These are phyloP conservation scores for Nesometra sesokonis DNA, from an alignment of 35 echinoderm and acorn worm species.

Conservation along the genomic window DNA sequence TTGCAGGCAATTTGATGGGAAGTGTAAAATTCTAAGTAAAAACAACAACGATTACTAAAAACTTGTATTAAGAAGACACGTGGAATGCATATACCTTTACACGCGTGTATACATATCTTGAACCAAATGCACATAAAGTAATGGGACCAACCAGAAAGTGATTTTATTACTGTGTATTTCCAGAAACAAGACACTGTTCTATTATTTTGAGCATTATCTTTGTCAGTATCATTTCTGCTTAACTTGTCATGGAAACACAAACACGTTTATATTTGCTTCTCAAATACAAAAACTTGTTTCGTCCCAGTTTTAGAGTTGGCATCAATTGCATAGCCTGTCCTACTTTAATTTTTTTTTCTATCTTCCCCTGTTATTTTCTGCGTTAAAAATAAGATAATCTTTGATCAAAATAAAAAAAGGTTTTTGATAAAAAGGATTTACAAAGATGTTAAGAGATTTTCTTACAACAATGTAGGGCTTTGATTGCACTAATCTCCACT, in stretches of 20 bases:
- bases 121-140: neutral
- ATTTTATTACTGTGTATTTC: neutral
- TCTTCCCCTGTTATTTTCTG: neutral
- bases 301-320: neutral
- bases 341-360: neutral
- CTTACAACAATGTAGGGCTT: neutral
- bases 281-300: neutral
- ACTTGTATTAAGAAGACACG: neutral
- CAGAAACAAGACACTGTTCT: neutral
- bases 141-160: neutral
- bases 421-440: neutral
- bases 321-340: neutral
- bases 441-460: neutral
- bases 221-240: neutral
- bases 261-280: neutral
- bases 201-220: neutral
- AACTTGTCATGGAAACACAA: neutral
- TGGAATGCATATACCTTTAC: neutral
- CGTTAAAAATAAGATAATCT: neutral
- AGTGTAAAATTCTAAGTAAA: neutral
- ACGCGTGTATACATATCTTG: neutral
- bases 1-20: too few species aligned
- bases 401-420: neutral
- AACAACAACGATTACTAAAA: neutral
- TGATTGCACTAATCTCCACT: neutral